Base-by-base conservation (phyloP, 30 jellyfish, hydroid and myxozoan species). In the Cassiopea andromeda region DNA sequence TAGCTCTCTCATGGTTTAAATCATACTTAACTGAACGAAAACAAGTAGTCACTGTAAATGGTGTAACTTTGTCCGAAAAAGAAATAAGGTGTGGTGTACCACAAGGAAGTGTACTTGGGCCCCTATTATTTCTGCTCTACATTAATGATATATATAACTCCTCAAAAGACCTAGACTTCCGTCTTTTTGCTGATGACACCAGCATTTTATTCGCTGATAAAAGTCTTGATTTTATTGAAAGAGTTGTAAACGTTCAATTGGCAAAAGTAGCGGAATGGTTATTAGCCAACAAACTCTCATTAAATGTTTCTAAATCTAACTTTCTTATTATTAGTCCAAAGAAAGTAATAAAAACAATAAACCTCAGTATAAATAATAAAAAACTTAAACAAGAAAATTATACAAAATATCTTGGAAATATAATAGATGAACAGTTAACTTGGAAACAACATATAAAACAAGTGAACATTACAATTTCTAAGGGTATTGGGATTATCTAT, bases 71-170 rank as follows among this genome's bases (percentile, higher is more conserved):
- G 17, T 48, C 69, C 46, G 84, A 48, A 48, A 17, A 16, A 57
- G 73, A 2, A 67, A 83, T 83, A 10, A 61, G 69, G 6, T 83
- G 83, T 83, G 91, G 91, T 17, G 91, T 83, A 27, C 91, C 91
- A 43, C 93, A 85, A 75, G 93, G 90, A 47, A 64, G 85, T 79
- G 84, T 87, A 47, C 72, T 85, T 43, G 94, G 94, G 44, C 94
- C 94, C 78, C 67, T 77, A 72, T 72, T 87, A 17, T 87, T 77
- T 58, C 48, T 77, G 43, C 68, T 87, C 7, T 87, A 76, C 85
- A 78, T 87, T 38, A 87, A 76, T 87, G 84, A 87, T 43, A 60
- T 87, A 13, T 48, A 64, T 72, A 87, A 77, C 19, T 77, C 85
- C n/a, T 85, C 88, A 1, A 19, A 75, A 77, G 73, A 10, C 15